Conservation (phyloP, 2,113 vertebrate genomes). For the Tragelaphus imberbis region DNA sequence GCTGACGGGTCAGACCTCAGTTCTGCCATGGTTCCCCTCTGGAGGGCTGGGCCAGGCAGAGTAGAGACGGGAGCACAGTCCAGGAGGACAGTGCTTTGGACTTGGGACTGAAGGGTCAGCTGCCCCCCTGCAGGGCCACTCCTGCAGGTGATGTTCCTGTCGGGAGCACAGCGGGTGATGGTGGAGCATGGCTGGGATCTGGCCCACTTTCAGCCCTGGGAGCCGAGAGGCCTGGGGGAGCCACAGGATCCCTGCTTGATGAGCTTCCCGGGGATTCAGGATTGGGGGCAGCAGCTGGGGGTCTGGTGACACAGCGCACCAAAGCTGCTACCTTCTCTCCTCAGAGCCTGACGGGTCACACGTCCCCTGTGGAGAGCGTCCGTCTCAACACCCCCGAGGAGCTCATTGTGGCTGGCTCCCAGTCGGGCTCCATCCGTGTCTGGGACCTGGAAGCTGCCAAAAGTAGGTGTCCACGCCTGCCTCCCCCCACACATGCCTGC, state of each 20-base stretch:
- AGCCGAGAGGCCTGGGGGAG: rapidly evolving
- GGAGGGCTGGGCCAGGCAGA: not conserved
- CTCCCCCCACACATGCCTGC: rapidly evolving
- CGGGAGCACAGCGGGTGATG: not conserved
- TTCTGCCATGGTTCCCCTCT: not conserved
- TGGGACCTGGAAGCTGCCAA: constrained; percentile 99
- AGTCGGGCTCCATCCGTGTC: constrained; percentile 93
- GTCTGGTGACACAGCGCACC: not conserved
- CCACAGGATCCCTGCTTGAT: not conserved
- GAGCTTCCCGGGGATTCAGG: not conserved
- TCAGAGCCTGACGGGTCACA: constrained; percentile 95
- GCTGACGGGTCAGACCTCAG: rapidly evolving
- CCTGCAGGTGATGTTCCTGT: not conserved
- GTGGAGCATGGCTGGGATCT: not conserved
- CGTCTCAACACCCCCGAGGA: constrained; percentile 92
- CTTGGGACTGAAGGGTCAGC: not conserved
- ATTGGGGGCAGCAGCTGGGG: not conserved
- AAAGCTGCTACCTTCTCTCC: not conserved
- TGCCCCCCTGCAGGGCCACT: not conserved
- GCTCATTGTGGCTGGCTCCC: constrained; percentile 93
- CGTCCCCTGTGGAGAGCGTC: constrained; percentile 90
- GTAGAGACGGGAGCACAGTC: not conserved
- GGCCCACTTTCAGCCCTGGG: not conserved
- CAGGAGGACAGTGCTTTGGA: not conserved
- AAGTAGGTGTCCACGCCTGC: constrained; percentile 80